These are phyloP conservation scores for Liolophura sinensis DNA, from an alignment of 1,140 invertebrate species.

Conservation along the genomic window DNA sequence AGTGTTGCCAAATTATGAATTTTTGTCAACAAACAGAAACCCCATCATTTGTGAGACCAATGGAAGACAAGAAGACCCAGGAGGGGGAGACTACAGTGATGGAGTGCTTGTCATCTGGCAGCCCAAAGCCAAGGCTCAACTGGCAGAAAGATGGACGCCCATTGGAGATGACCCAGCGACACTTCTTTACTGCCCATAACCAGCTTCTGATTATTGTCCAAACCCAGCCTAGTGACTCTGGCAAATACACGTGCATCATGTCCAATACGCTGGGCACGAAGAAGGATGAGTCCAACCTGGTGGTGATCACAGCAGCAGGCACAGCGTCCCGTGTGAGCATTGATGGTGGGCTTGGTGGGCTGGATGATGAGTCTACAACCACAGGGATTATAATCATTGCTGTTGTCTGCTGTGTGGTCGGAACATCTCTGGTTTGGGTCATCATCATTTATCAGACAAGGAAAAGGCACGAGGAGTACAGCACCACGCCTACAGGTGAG, in stretches of 20 bases:
- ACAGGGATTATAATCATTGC: constrained; percentile 86
- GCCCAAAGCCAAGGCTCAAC: constrained; percentile 81
- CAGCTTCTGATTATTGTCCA: constrained; percentile 86
- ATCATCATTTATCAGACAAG: constrained; percentile 86
- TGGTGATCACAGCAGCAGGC: constrained; percentile 58
- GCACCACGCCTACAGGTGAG: constrained; percentile 45
- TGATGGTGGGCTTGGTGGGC: constrained; percentile 15
- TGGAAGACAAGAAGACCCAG: constrained; percentile 77
- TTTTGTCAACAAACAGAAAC: constrained; percentile 65
- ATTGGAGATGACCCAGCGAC: constrained; percentile 69
- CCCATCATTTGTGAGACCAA: constrained; percentile 80
- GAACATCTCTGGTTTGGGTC: constrained; percentile 89
- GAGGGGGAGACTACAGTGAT: constrained; percentile 80
- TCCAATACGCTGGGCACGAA: constrained; percentile 77
- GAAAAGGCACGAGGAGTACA: constrained; percentile 52
- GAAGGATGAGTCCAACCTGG: constrained; percentile 60
- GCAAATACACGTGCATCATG: constrained; percentile 78
- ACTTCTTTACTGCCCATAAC: constrained; percentile 83
- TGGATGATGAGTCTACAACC: constrained; percentile 69
- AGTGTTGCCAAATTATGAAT: no score
- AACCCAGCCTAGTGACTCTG: constrained; percentile 75
- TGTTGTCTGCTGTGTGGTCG: constrained; percentile 85
- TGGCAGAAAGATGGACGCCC: constrained; percentile 86
- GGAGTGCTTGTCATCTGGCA: constrained; percentile 84
- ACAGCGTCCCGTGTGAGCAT: constrained; percentile 10